A percentile compares a stretch with the other conserved stretches of the same genome.
These are phyloP conservation scores for Anisognathus igniventris DNA, from an alignment of 2,797 vertebrate species.

Conservation along the genomic window DNA sequence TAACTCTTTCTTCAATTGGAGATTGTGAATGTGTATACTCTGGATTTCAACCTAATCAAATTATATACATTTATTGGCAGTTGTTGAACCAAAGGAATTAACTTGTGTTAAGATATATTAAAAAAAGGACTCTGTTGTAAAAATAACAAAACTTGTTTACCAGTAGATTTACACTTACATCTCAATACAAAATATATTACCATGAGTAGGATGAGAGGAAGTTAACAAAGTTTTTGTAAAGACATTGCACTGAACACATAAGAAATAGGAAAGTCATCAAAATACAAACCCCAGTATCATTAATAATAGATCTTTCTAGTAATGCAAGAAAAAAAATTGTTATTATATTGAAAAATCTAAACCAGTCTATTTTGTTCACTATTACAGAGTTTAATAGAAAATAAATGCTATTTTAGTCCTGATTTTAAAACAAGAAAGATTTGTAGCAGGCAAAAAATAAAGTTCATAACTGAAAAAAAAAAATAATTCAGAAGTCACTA, in stretches of 20 bases:
- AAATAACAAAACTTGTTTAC: not conserved
- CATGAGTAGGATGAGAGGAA: not conserved
- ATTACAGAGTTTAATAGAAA: not conserved
- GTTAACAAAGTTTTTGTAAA: not conserved
- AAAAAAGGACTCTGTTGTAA: not conserved
- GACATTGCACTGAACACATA: not conserved
- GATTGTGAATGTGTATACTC: not conserved
- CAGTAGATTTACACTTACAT: not conserved
- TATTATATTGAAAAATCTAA: not conserved
- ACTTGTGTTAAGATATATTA: not conserved
- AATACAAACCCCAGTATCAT: not conserved
- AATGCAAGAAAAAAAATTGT: not conserved
- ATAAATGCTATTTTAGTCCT: not conserved
- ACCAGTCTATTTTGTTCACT: not conserved
- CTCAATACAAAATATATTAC: not conserved
- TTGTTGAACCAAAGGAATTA: not conserved
- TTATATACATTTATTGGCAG: not conserved
- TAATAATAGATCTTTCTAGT: not conserved
- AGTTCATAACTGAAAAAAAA: not conserved
- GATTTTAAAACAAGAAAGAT: not conserved
- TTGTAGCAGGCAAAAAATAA: not conserved
- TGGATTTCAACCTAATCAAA: not conserved
- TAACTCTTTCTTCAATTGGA: not conserved
- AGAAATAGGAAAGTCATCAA: not conserved
- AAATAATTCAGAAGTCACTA: not conserved